These are phyloP conservation scores for Paramormyrops hopkinsi DNA, from an alignment of 2,797 vertebrate species.

Conservation along the genomic window DNA sequence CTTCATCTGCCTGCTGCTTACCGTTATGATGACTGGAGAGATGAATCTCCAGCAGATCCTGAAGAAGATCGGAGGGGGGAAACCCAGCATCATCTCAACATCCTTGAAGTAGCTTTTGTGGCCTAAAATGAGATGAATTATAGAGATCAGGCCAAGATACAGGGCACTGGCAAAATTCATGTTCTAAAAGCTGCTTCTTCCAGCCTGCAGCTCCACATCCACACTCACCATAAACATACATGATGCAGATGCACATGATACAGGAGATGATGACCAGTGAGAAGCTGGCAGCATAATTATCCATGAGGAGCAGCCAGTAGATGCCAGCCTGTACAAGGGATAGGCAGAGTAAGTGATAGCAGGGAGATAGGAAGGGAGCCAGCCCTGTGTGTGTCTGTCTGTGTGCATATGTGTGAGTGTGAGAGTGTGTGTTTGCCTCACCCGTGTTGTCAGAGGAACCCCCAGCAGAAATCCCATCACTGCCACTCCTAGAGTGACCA, in stretches of 20 bases:
- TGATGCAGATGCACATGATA: slow-evolving; percentile 95
- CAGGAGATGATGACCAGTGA: slow-evolving; percentile 95
- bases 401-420: background rate
- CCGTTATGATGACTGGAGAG: slow-evolving; percentile 89
- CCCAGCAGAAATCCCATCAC: slow-evolving; percentile 83
- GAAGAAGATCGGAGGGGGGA: slow-evolving; percentile 94
- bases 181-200: background rate
- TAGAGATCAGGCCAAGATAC: background rate
- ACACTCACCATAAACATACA: slow-evolving; percentile 91
- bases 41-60: slow-evolving; percentile 97
- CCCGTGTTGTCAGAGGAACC: slow-evolving; percentile 85
- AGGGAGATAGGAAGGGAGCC: background rate
- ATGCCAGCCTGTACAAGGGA: slow-evolving; percentile 78
- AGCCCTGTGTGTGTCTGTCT: background rate
- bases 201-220: background rate
- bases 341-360: background rate
- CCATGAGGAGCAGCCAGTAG: slow-evolving; percentile 96
- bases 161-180: background rate
- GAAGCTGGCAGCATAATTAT: slow-evolving; percentile 97
- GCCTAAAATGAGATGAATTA: slow-evolving; percentile 57
- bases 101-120: slow-evolving; percentile 91
- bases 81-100: slow-evolving; percentile 99
- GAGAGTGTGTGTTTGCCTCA: slow-evolving; percentile 31
- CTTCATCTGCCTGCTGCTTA: slow-evolving; percentile 51
- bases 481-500: slow-evolving; percentile 81